These are phyloP conservation scores for Apomyelois bistriatella DNA, from an alignment of 2,888 invertebrate species.

Conservation along the genomic window DNA sequence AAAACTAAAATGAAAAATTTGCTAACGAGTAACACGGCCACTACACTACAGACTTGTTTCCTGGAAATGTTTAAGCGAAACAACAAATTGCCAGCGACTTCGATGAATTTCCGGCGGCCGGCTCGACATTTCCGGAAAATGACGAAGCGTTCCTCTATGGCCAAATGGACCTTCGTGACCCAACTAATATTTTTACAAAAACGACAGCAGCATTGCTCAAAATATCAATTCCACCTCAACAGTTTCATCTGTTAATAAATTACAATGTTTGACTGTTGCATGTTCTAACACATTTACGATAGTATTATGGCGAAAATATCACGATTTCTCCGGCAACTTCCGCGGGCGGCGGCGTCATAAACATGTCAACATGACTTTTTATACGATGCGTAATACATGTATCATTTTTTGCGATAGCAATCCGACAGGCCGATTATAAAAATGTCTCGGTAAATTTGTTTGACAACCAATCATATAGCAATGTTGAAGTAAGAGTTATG, in stretches of 20 bases:
- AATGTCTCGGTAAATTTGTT: constrained; percentile 21
- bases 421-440: constrained; percentile 24
- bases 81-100: constrained; percentile 56
- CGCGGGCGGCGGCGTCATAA: constrained; percentile 23
- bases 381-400: constrained; percentile 22
- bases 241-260: constrained; percentile 16
- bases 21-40: constrained; percentile 26
- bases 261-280: constrained; percentile 17
- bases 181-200: constrained; percentile 17
- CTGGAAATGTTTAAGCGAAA: constrained; percentile 50
- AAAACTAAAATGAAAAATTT: background rate
- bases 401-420: constrained; percentile 23
- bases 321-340: constrained; percentile 22
- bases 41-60: constrained; percentile 45
- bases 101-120: constrained; percentile 62
- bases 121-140: constrained; percentile 58
- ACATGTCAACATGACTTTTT: constrained; percentile 27
- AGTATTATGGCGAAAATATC: constrained; percentile 19
- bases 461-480: constrained; percentile 19
- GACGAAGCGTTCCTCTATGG: constrained; percentile 48
- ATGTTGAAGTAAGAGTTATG: background rate
- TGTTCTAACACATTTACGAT: constrained; percentile 21
- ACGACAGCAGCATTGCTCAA: constrained; percentile 15
- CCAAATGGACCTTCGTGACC: constrained; percentile 31
- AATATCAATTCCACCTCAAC: constrained; percentile 1